Conservation (phyloP, 2,797 vertebrate species). For the Threskiornis aethiopicus region DNA sequence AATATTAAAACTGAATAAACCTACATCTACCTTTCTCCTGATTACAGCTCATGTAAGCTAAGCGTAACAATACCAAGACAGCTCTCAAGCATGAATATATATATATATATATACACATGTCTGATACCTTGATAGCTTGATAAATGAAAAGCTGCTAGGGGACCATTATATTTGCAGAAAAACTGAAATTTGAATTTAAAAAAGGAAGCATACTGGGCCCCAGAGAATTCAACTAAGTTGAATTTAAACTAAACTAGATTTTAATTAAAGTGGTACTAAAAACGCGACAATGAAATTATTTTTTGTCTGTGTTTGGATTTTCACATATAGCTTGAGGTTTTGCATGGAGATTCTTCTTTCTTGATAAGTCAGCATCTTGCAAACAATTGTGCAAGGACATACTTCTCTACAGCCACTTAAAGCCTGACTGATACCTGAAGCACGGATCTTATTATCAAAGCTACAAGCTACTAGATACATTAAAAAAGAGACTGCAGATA, state of each 20-base stretch:
- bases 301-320: background rate
- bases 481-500: background rate
- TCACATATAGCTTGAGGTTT: background rate
- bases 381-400: background rate
- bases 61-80: background rate
- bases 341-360: background rate
- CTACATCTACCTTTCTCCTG: background rate
- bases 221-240: background rate
- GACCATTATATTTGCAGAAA: background rate
- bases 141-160: background rate
- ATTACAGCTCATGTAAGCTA: background rate
- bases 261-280: background rate
- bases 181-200: background rate
- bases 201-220: background rate
- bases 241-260: background rate
- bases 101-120: too few species aligned
- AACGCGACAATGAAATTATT: rapidly evolving
- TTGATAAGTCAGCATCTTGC: background rate
- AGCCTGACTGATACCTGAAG: background rate
- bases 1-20: background rate
- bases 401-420: background rate
- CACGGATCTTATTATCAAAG: background rate
- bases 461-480: background rate
- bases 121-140: background rate
- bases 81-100: background rate